phyloP scores from a whole-genome alignment of 2,888 invertebrate species.

The Steromphala cineraria region DNA sequence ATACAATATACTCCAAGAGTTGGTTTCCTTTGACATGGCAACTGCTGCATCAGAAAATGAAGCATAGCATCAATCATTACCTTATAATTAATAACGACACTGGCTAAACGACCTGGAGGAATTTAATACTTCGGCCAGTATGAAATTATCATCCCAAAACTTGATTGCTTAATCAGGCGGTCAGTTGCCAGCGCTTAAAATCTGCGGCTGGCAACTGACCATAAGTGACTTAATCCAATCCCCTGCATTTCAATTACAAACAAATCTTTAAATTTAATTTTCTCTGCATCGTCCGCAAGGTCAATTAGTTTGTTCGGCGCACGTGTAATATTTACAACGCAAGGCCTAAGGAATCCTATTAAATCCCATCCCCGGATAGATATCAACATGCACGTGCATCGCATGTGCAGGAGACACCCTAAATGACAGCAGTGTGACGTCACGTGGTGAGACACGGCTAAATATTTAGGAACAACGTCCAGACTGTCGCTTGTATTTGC shows the following conservation, averaged over 20 bases:
- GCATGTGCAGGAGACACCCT: not conserved
- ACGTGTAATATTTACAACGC: not conserved
- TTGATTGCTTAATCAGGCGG: not conserved
- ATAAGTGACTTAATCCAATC: not conserved
- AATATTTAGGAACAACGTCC: not conserved
- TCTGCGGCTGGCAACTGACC: not conserved
- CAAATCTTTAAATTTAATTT: slow-evolving; percentile 2
- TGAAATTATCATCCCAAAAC: not conserved
- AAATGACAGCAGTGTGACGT: not conserved
- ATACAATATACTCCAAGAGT: too few species aligned
- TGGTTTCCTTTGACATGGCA: too few species aligned
- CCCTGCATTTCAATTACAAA: not conserved
- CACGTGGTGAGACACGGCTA: not conserved
- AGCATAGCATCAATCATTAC: too few species aligned
- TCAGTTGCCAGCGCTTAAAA: not conserved
- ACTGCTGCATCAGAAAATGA: too few species aligned
- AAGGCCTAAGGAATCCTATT: not conserved
- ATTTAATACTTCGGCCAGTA: too few species aligned
- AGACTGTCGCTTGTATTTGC: not conserved
- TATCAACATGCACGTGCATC: not conserved
- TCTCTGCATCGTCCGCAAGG: not conserved
- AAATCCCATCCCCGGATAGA: not conserved
- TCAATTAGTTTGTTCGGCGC: not conserved
- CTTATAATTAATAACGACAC: too few species aligned
- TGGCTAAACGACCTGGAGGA: too few species aligned